Conservation (phyloP, 2,888 invertebrate species). For the Lypha dubia region DNA sequence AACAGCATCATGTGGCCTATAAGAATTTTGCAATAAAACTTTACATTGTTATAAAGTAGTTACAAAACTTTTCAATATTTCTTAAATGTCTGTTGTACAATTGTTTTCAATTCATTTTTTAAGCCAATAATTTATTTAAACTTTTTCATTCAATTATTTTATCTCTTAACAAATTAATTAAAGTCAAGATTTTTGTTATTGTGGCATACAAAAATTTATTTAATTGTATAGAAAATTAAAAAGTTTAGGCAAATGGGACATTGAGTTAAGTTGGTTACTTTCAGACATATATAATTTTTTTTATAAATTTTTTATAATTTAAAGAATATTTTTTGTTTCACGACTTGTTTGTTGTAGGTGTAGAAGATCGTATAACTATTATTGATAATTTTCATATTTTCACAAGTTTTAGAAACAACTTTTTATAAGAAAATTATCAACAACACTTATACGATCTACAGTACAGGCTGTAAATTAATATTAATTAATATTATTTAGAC, state of each 20-base stretch:
- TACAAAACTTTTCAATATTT: background rate
- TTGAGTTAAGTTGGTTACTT: too few relatives aligned
- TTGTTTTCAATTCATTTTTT: conserved; percentile 29
- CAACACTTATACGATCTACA: too few relatives aligned
- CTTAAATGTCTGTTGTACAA: conserved; percentile 24
- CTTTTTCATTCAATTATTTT: conserved; percentile 58
- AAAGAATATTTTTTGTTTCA: too few relatives aligned
- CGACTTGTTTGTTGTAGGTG: too few relatives aligned
- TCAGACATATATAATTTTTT: too few relatives aligned
- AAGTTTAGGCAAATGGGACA: background rate
- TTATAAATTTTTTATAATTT: too few relatives aligned
- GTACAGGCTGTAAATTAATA: too few relatives aligned
- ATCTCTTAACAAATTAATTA: conserved; percentile 63
- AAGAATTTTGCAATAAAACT: conserved; percentile 67
- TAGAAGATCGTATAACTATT: too few relatives aligned
- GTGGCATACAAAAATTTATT: background rate
- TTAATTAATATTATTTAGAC: too few relatives aligned
- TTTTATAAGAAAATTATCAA: too few relatives aligned
- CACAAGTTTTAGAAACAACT: too few relatives aligned
- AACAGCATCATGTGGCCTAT: conserved; percentile 37
- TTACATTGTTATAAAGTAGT: background rate
- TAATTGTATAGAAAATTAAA: background rate
- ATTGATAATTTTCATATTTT: too few relatives aligned
- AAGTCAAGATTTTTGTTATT: conserved; percentile 1
- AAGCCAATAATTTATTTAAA: conserved; percentile 36